These are phyloP conservation scores for Pachycephus smyrnensis DNA, from an alignment of 2,888 invertebrate species.

Conservation along the genomic window DNA sequence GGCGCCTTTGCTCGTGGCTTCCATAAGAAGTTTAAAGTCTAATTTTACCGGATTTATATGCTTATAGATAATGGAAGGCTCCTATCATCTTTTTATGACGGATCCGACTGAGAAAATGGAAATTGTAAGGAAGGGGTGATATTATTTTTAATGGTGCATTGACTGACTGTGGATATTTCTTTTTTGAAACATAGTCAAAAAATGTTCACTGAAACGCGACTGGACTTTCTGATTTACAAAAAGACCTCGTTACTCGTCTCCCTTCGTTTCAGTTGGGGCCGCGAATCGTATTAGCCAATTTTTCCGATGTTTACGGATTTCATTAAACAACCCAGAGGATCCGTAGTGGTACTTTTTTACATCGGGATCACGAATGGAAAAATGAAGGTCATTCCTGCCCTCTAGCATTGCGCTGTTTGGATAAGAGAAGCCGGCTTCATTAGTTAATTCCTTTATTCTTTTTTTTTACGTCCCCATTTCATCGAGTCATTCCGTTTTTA, in stretches of 20 bases:
- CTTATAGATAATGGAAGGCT: neutral
- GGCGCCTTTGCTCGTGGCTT: neutral
- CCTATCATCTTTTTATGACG: neutral
- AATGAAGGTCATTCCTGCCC: neutral
- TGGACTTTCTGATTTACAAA: neutral
- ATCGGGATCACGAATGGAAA: neutral
- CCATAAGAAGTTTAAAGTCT: neutral
- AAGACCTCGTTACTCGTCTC: neutral
- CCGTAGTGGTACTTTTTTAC: neutral
- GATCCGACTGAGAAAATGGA: neutral
- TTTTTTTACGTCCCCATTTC: neutral
- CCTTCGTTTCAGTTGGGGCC: neutral
- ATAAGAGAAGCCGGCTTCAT: constrained; percentile 12
- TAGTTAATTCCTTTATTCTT: constrained; percentile 15
- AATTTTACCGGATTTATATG: neutral
- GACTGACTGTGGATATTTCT: neutral
- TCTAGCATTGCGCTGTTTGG: neutral
- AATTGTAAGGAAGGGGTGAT: neutral
- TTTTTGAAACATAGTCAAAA: neutral
- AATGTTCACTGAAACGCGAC: neutral
- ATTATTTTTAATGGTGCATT: neutral
- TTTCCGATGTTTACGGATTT: neutral
- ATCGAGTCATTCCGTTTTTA: neutral
- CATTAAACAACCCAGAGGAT: neutral
- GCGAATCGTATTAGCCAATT: neutral